phyloP scores from a whole-genome alignment of 2,888 invertebrate species.

The Papilio elwesi region DNA sequence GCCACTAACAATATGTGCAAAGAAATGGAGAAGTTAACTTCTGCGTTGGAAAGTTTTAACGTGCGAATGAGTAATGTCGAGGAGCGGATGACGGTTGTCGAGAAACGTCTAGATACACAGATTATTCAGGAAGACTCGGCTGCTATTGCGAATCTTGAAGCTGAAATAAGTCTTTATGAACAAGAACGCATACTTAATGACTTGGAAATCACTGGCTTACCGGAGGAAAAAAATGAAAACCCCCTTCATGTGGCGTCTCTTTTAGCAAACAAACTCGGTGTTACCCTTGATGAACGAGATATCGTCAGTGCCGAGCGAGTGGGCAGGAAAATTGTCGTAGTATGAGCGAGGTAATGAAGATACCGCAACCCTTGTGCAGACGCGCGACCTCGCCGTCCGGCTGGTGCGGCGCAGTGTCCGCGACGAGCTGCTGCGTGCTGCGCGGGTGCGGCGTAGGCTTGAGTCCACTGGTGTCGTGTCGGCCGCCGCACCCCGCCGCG shows the following conservation, averaged over 20 bases:
- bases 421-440: constrained; percentile 41
- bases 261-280: constrained; percentile 39
- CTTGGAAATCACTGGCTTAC: too few species aligned
- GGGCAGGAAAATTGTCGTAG: constrained; percentile 9
- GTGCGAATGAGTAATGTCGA: background rate
- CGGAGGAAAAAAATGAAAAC: constrained; percentile 37
- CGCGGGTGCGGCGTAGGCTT: constrained; percentile 42
- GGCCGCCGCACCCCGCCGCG: too few species aligned
- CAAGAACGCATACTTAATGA: constrained; percentile 38
- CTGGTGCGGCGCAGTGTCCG: constrained; percentile 42
- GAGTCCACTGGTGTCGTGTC: constrained; percentile 39
- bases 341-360: too few species aligned
- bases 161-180: constrained; percentile 38
- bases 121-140: background rate
- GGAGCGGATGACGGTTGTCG: background rate
- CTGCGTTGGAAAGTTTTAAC: background rate
- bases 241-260: constrained; percentile 27
- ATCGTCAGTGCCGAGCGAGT: constrained; percentile 40
- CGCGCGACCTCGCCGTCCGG: constrained; percentile 41
- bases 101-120: background rate
- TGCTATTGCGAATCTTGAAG: constrained; percentile 8
- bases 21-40: constrained; percentile 1
- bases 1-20: background rate
- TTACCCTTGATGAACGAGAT: constrained; percentile 37
- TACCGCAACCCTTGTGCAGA: constrained; percentile 1